phyloP scores from a whole-genome alignment of 2,797 vertebrate species.

The Oceanodroma leucorhoa region DNA sequence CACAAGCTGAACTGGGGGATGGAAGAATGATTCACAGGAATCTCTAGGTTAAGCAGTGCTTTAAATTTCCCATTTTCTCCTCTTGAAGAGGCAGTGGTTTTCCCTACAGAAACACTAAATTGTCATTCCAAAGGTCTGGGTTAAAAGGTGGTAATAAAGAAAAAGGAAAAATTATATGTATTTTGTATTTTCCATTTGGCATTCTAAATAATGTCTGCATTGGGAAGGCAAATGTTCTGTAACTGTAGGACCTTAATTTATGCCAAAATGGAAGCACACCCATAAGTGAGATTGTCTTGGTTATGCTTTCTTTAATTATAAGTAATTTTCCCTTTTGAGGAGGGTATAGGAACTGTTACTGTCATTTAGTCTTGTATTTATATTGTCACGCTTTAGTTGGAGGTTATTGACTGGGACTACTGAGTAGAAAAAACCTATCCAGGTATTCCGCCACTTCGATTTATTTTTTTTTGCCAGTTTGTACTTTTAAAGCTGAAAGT shows the following conservation, averaged over 20 bases:
- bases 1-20: not conserved
- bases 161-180: not conserved
- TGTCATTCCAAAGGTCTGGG: not conserved
- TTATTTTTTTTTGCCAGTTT: not conserved
- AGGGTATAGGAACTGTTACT: not conserved
- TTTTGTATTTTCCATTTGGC: not conserved
- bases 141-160: not conserved
- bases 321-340: not conserved
- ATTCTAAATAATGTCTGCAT: not conserved
- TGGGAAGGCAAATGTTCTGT: not conserved
- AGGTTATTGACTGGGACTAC: not conserved
- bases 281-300: not conserved
- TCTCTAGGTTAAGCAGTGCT: not conserved
- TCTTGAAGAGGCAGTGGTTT: not conserved
- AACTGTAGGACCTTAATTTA: not conserved
- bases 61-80: not conserved
- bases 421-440: not conserved
- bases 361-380: not conserved
- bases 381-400: not conserved
- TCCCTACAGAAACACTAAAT: not conserved
- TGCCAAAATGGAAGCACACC: not conserved
- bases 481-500: not conserved
- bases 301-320: not conserved
- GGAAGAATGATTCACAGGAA: not conserved
- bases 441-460: fast-evolving